These are phyloP conservation scores for Strongylocentrotus purpuratus DNA, from an alignment of 35 echinoderm and acorn worm species.

Conservation along the genomic window DNA sequence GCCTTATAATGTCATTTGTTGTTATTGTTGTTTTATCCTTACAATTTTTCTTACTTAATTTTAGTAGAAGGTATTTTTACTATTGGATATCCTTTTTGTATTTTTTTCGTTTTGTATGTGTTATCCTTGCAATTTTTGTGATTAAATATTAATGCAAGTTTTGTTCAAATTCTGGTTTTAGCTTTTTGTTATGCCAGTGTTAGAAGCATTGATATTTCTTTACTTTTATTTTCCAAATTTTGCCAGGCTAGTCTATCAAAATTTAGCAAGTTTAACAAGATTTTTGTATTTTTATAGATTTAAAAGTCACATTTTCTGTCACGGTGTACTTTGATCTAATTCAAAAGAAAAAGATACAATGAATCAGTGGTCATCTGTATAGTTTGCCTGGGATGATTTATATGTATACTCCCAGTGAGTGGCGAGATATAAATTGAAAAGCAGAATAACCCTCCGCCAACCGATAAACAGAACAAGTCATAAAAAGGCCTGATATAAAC, in stretches of 20 bases:
- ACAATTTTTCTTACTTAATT: too few relatives aligned
- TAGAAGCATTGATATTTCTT: too few relatives aligned
- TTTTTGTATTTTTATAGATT: neutral
- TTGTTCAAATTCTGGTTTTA: too few relatives aligned
- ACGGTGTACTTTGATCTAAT: neutral
- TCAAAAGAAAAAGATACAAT: neutral
- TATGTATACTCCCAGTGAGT: neutral
- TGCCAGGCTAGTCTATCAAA: too few relatives aligned
- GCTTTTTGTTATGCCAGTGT: too few relatives aligned
- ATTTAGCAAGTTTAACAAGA: neutral
- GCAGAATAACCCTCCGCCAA: neutral
- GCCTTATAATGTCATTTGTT: neutral
- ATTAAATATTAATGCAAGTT: too few relatives aligned
- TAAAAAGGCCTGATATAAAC: neutral
- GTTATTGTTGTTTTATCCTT: too few relatives aligned
- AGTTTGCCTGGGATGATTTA: neutral
- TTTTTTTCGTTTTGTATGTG: too few relatives aligned
- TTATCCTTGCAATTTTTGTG: too few relatives aligned
- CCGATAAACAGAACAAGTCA: neutral
- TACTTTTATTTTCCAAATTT: too few relatives aligned
- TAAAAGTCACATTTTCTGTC: neutral
- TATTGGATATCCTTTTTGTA: too few relatives aligned
- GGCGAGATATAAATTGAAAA: neutral
- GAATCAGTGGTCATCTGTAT: neutral
- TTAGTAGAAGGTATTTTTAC: too few relatives aligned